phyloP scores from a whole-genome alignment of 2,797 vertebrate genomes.

The Peromyscus attwateri region DNA sequence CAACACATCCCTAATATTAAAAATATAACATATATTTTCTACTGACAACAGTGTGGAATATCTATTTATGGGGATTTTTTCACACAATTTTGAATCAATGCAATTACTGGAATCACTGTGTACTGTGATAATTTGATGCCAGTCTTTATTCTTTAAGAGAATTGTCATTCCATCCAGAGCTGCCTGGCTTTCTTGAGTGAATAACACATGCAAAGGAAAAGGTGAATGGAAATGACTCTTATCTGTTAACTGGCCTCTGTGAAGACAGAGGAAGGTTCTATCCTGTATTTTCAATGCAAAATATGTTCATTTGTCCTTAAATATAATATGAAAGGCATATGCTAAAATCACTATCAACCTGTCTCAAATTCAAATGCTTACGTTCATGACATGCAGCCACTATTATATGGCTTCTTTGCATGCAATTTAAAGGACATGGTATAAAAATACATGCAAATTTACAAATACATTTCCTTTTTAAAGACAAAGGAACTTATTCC shows the following conservation, averaged over 20 bases:
- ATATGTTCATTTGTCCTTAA: neutral
- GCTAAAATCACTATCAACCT: neutral
- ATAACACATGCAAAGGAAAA: neutral
- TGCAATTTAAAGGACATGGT: neutral
- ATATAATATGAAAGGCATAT: neutral
- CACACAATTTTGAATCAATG: neutral
- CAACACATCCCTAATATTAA: neutral
- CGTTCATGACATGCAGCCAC: accelerated
- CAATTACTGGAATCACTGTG: neutral
- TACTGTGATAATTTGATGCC: neutral
- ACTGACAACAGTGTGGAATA: neutral
- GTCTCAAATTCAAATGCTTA: neutral
- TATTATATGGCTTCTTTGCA: neutral
- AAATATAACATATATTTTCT: slow-evolving; percentile 26
- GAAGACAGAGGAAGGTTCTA: neutral
- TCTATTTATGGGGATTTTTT: neutral
- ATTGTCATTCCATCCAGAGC: neutral
- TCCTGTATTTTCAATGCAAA: neutral
- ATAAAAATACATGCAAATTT: neutral
- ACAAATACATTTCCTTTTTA: neutral
- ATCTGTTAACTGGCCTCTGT: neutral
- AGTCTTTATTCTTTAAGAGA: slow-evolving; percentile 40
- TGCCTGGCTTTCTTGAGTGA: neutral
- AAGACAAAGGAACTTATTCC: neutral
- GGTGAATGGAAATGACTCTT: neutral